phyloP scores from a whole-genome alignment of 23 tunicate genomes.

The Diplosoma virens region DNA sequence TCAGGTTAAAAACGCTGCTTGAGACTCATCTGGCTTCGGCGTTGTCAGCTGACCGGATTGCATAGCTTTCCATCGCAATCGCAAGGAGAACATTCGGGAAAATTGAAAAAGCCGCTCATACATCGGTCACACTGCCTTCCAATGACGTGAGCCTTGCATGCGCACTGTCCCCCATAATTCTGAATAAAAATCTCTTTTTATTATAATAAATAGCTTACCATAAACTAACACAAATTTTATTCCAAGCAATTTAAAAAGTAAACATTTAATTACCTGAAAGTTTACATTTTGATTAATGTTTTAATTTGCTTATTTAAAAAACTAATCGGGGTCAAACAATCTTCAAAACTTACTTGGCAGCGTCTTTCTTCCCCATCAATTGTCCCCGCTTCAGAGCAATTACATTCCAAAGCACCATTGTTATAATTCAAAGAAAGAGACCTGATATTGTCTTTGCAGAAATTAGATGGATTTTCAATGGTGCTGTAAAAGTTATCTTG shows the following conservation, averaged over 20 bases:
- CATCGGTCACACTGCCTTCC: conserved; percentile 90
- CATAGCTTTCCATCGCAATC: conserved; percentile 83
- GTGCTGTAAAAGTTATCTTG: conserved; percentile 47
- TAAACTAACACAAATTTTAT: no score
- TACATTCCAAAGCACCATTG: conserved; percentile 70
- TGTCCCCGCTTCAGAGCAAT: conserved; percentile 96
- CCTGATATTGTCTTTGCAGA: conserved; percentile 55
- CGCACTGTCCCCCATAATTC: conserved; percentile 98
- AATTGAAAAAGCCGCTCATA: conserved; percentile 63
- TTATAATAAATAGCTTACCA: no score
- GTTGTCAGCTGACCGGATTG: conserved; percentile 56
- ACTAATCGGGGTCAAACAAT: no score
- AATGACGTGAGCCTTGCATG: conserved; percentile 80
- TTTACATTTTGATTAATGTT: no score
- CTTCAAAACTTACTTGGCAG: no score
- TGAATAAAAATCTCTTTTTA: no score
- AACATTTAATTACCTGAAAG: no score
- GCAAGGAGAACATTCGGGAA: conserved; percentile 83
- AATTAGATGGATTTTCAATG: conserved; percentile 47
- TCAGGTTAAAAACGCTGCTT: no score
- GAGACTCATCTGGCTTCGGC: no score
- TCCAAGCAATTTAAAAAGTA: no score
- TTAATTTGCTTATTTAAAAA: no score
- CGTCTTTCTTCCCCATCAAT: conserved; percentile 70
- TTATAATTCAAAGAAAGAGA: conserved; percentile 76